Evolutionary conservation across 2,113 vertebrate genomes (phyloP).

Genomic region (Scomber scombrus): DNA sequence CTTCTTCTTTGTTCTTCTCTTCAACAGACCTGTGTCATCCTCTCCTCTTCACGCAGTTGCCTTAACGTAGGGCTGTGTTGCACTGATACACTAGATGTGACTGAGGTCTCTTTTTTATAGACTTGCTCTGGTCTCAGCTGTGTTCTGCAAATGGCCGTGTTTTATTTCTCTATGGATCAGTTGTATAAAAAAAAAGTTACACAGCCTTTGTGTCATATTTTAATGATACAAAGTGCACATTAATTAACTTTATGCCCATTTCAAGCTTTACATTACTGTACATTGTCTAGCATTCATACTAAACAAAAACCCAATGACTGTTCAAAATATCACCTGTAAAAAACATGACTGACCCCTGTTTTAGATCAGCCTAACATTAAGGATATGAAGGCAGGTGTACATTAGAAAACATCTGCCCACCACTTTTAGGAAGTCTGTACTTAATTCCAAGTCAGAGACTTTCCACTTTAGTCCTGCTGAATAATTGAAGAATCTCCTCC

Average conservation of each 20-base stretch:
- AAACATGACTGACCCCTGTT: background rate
- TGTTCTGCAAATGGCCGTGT: constrained; percentile 52
- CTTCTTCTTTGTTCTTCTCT: constrained; percentile 60
- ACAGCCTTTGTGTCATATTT: constrained; percentile 32
- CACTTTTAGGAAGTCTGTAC: background rate
- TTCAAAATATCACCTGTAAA: background rate
- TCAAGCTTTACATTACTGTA: background rate
- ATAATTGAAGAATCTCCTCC: constrained; percentile 55
- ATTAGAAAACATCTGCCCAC: background rate
- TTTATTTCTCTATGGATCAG: constrained; percentile 34
- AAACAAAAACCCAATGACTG: background rate
- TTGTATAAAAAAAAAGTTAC: constrained; percentile 11
- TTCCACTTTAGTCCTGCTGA: constrained; percentile 49
- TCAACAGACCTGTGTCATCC: constrained; percentile 71
- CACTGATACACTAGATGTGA: constrained; percentile 65
- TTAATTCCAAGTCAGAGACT: constrained; percentile 1
- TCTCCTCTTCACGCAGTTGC: constrained; percentile 71
- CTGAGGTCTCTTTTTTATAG: constrained; percentile 46
- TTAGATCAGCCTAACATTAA: background rate
- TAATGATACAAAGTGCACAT: constrained; percentile 17
- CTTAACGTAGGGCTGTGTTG: constrained; percentile 74
- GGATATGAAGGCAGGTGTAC: constrained; percentile 2
- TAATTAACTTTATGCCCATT: constrained; percentile 16
- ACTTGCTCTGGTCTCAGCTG: constrained; percentile 47
- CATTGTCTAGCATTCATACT: background rate